Percentiles rank a stretch among this genome's conserved stretches.
These are phyloP conservation scores for Progne subis DNA, from an alignment of 2,113 vertebrate genomes.

Conservation along the genomic window DNA sequence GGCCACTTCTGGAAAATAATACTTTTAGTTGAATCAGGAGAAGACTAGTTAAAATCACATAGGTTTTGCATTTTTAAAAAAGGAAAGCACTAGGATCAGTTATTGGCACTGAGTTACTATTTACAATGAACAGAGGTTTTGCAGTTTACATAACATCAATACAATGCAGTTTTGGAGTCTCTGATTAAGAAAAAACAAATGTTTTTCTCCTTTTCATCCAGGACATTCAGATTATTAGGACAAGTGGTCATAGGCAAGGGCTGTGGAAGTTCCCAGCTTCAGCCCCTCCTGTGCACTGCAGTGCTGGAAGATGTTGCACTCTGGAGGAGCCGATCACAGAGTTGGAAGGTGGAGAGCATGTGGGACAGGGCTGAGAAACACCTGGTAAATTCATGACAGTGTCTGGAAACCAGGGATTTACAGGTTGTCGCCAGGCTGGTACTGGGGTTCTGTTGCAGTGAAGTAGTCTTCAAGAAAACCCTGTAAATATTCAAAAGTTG, in stretches of 20 bases:
- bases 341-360: conserved; percentile 67
- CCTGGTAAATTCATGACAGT: conserved; percentile 49
- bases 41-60: conserved; percentile 85
- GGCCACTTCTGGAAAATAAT: conserved; percentile 87
- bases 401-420: conserved; percentile 69
- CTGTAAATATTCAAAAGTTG: conserved; percentile 97
- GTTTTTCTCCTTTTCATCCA: conserved; percentile 76
- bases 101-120: conserved; percentile 91
- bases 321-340: conserved; percentile 64
- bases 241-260: conserved; percentile 74
- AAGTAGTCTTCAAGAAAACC: conserved; percentile 99
- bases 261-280: conserved; percentile 77
- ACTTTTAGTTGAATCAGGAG: conserved; percentile 82
- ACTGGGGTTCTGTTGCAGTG: conserved; percentile 98
- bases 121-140: conserved; percentile 89
- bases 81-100: conserved; percentile 86
- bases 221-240: conserved; percentile 77
- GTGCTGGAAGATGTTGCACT: conserved; percentile 70
- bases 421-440: conserved; percentile 98
- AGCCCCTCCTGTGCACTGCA: conserved; percentile 69
- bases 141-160: conserved; percentile 84
- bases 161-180: conserved; percentile 81
- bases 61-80: conserved; percentile 82
- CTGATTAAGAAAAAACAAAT: conserved; percentile 72
- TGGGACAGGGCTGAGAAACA: conserved; percentile 39